Base-by-base conservation (phyloP, 2,888 invertebrate genomes). In the Andrena hattorfiana region DNA sequence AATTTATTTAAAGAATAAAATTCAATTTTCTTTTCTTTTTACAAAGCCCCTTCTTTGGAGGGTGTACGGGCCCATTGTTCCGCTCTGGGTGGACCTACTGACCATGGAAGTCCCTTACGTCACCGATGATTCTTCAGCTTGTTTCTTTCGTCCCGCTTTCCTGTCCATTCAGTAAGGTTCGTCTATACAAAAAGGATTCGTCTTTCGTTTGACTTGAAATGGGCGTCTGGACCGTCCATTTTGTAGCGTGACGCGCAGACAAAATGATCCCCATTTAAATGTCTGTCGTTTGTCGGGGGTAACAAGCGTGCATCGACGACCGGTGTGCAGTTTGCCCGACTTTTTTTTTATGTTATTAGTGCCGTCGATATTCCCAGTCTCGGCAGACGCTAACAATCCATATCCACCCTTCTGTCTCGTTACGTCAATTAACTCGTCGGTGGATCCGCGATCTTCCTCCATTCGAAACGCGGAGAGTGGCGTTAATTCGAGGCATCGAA, bases 381-480 rank as follows among this genome's bases (percentile, higher is more conserved):
- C 81, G 69, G 26, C 69, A 48, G 81, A 70, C 81, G 63, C 49
- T 74, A 73, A 73, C 82, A 70, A 82, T 82, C 82, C 75, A 35
- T 74, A 74, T 74, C 74, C 81, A 81, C 84, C 66, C 84, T 54
- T 78, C 76, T 79, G 73, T 84, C 87, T 83, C 75, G 86, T 85
- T 87, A 69, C 84, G 87, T 86, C 85, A 84, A 87, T 87, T 85
- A 87, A 77, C 68, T 75, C 73, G 73, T 70, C 84, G 84, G 49
- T 59, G 68, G 62, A 74, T 83, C 62, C 77, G 59, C 77, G 73
- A 70, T 56, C 28, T 66, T 74, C 51, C 76, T 84, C 48, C 79
- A 71, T 77, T 73, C 63, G 62, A 54, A 73, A 70, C 77, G 71
- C 74, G 56, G 32, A 32, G 84, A 86, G 76, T 80, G 85, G 87